phyloP scores from a whole-genome alignment of 2,888 invertebrate species.

The Drosophila borealis region DNA sequence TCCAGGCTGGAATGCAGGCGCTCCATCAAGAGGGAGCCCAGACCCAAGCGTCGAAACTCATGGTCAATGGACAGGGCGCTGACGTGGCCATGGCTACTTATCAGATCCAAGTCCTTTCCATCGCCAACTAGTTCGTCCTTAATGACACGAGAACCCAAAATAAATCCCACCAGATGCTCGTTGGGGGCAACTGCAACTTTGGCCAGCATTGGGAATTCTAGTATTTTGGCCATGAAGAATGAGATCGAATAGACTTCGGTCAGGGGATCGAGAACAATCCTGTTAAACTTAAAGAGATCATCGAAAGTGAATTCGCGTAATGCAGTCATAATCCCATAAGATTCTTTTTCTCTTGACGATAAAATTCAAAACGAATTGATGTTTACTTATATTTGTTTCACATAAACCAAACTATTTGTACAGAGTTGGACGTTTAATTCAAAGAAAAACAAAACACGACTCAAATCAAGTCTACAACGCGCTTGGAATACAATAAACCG shows the following conservation, averaged over 20 bases:
- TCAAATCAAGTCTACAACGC: background rate
- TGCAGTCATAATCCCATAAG: conserved; percentile 32
- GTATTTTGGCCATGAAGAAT: conserved; percentile 27
- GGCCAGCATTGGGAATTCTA: conserved; percentile 45
- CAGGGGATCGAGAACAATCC: conserved; percentile 42
- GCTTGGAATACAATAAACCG: background rate
- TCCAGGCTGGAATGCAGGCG: conserved; percentile 31
- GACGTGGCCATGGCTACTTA: conserved; percentile 47
- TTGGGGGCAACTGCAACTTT: conserved; percentile 37
- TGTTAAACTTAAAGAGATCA: conserved; percentile 58
- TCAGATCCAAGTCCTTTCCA: background rate
- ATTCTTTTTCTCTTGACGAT: background rate
- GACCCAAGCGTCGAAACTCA: conserved; percentile 52
- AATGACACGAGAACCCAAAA: conserved; percentile 24
- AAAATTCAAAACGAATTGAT: background rate
- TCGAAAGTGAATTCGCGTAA: conserved; percentile 41
- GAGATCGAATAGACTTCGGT: conserved; percentile 40
- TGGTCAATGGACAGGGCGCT: conserved; percentile 31
- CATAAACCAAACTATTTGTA: background rate
- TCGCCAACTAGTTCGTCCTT: background rate
- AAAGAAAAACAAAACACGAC: background rate
- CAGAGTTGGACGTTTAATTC: background rate
- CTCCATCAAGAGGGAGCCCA: conserved; percentile 34
- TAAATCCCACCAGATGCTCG: conserved; percentile 29
- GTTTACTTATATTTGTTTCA: background rate